Conservation (phyloP, 2,888 invertebrate species). For the Hydrotaea diabolus region DNA sequence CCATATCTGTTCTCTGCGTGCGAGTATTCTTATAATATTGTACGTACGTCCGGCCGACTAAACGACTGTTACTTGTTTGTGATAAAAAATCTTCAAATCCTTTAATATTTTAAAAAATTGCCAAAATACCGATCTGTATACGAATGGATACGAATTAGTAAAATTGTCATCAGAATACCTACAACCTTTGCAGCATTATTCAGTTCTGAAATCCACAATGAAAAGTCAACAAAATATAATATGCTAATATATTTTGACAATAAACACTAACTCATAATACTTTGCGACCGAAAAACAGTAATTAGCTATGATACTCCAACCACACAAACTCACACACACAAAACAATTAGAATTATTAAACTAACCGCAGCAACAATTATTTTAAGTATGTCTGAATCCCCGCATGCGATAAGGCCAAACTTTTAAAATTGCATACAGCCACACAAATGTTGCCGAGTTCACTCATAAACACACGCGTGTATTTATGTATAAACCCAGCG, state of each 20-base stretch:
- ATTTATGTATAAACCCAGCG: too few species aligned
- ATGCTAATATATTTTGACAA: constrained; percentile 47
- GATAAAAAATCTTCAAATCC: too few species aligned
- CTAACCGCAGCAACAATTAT: constrained; percentile 64
- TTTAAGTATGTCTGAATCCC: constrained; percentile 39
- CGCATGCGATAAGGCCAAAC: constrained; percentile 52
- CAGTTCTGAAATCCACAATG: constrained; percentile 8
- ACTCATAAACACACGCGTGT: background rate
- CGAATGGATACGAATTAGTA: too few species aligned
- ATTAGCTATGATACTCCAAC: constrained; percentile 42
- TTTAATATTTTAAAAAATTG: too few species aligned
- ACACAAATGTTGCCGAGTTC: background rate
- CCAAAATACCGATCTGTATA: too few species aligned
- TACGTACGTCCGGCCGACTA: too few species aligned
- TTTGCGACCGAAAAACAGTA: constrained; percentile 48
- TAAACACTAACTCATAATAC: constrained; percentile 55
- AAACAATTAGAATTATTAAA: constrained; percentile 63
- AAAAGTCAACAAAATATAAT: constrained; percentile 47
- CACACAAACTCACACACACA: constrained; percentile 7
- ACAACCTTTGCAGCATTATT: too few species aligned
- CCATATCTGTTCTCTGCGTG: too few species aligned
- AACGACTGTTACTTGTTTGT: too few species aligned
- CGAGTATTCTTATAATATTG: too few species aligned
- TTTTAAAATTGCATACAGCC: constrained; percentile 38
- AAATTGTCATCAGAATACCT: too few species aligned